phyloP scores from a whole-genome alignment of 2,113 vertebrate genomes.

The Sphaerodactylus townsendi region DNA sequence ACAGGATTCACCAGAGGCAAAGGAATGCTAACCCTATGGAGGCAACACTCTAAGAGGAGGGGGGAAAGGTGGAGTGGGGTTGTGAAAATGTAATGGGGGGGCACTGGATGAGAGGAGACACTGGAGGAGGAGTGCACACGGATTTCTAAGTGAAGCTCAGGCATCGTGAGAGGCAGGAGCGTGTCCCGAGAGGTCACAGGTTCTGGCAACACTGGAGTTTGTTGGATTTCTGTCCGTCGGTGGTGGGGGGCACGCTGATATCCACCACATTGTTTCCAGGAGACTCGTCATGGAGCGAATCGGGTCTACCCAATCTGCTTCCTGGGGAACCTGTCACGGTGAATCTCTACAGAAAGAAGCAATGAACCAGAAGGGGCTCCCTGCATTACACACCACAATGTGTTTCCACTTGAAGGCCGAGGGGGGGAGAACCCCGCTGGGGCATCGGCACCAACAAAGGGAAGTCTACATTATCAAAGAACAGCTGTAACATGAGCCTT shows the following conservation, averaged over 20 bases:
- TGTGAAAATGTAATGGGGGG: conserved; percentile 50
- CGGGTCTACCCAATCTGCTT: conserved; percentile 96
- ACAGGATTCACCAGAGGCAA: conserved; percentile 47
- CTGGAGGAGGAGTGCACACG: conserved; percentile 69
- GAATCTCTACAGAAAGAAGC: conserved; percentile 83
- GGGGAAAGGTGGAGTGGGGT: conserved; percentile 3
- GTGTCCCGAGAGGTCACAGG: conserved; percentile 81
- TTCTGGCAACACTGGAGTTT: conserved; percentile 97
- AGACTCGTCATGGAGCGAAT: conserved; percentile 90
- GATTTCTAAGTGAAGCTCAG: conserved; percentile 73
- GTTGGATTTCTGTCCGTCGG: conserved; percentile 91
- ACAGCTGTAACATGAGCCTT: too few species aligned
- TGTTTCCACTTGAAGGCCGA: accelerated
- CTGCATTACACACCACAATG: not conserved
- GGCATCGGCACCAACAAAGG: accelerated
- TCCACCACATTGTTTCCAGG: conserved; percentile 97
- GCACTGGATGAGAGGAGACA: conserved; percentile 66
- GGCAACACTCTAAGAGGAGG: conserved; percentile 56
- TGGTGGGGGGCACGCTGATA: conserved; percentile 95
- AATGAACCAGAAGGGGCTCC: accelerated
- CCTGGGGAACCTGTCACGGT: conserved; percentile 96
- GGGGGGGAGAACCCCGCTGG: accelerated
- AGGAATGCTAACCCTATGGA: conserved; percentile 75
- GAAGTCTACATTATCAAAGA: too few species aligned
- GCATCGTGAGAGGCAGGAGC: conserved; percentile 59